A percentile compares a stretch with the other conserved stretches of the same genome.
These are phyloP conservation scores for Tricholaema leucomelas DNA, from an alignment of 2,113 vertebrate genomes.

Conservation along the genomic window DNA sequence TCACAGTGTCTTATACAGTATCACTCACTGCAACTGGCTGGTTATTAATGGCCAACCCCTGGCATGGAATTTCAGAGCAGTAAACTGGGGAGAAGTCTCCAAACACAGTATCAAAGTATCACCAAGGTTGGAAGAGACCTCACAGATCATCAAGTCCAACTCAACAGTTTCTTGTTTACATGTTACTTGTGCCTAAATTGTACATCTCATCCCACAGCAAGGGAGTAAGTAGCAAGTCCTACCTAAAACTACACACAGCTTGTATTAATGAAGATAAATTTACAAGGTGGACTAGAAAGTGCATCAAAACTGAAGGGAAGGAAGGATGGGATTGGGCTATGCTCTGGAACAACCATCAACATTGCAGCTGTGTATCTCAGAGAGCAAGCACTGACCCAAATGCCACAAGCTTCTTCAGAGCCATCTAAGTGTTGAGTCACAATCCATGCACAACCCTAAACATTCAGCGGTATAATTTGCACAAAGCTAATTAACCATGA, in stretches of 20 bases:
- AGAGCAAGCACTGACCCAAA: background rate
- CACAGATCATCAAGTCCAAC: too few species aligned
- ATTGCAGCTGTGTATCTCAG: background rate
- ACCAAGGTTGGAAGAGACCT: too few species aligned
- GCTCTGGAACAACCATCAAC: background rate
- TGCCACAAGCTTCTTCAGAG: background rate
- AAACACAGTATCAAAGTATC: too few species aligned
- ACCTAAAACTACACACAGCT: background rate
- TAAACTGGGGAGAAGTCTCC: background rate
- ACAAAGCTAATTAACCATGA: slow-evolving; percentile 8
- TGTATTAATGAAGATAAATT: background rate
- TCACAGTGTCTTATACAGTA: background rate
- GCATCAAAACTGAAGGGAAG: background rate
- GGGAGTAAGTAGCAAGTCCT: background rate
- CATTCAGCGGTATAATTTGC: background rate
- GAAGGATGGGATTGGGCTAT: background rate
- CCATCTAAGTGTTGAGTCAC: background rate
- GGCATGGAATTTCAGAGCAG: background rate
- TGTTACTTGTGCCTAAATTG: background rate
- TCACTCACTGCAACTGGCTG: background rate
- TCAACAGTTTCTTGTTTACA: background rate
- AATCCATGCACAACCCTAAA: background rate
- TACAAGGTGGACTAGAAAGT: background rate
- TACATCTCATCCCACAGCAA: too few species aligned
- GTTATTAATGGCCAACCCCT: background rate